Evolutionary conservation across 2,888 invertebrate genomes (phyloP), one percentile per base, ranked within the genome.

Genomic region (Leptinotarsa haldemani): DNA sequence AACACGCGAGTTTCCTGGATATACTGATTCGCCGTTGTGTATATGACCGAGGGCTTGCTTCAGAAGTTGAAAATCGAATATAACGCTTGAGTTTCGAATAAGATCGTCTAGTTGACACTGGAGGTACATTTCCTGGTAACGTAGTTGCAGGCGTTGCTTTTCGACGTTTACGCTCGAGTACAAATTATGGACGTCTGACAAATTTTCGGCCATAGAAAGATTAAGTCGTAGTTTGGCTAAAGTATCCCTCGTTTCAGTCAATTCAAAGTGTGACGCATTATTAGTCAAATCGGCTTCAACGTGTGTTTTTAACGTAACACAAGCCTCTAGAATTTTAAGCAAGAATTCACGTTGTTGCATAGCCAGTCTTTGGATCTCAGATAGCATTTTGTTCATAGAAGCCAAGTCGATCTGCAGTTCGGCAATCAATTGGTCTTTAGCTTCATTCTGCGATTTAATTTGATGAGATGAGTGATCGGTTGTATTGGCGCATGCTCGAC

Each of bases 231-330:
- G 90, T 82, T 91, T 92, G 65, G 90, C 90, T 65, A 93, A 85
- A 52, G 90, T 89, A 80, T 92, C 92, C 40, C 91, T 89, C 75
- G 92, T 91, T 80, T 93, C 93, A 75, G 90, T 90, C 77, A 93
- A 89, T 84, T 93, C 93, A 78, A 91, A 89, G 75, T 92, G 91
- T 61, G 91, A 90, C 85, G 91, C 90, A 80, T 93, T 92, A 82
- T 91, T 92, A 77, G 92, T 91, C 79, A 94, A 88, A 84, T 94
- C 93, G 66, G 92, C 92, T 87, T 94, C 94, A 67, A 94, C 92
- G 87, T 93, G 93, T 73, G 93, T 91, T 85, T 94, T 94, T 65
- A 94, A 86, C 74, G 93, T 92, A 65, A 93, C 92, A 86, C 94
- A 93, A 53, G 94, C 92, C 84, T 94, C 94, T 76, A 93, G 88